Percentiles rank a stretch among this genome's conserved stretches.
phyloP scores from a whole-genome alignment of 2,888 invertebrate species.

The Clistopyga incitator region DNA sequence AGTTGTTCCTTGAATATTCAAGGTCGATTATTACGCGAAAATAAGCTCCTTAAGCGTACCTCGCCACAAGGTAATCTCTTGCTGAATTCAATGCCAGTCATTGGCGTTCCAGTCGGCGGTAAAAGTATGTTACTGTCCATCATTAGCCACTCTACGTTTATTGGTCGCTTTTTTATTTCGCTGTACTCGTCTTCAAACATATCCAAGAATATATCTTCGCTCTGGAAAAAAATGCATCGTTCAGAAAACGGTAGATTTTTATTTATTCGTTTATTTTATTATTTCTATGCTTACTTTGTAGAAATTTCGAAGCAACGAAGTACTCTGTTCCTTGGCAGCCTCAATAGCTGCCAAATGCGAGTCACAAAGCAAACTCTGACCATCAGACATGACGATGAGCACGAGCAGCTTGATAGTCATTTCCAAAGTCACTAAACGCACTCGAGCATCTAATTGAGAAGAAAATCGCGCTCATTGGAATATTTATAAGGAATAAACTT shows the following conservation, averaged over 20 bases:
- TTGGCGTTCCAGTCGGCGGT: conserved; percentile 97
- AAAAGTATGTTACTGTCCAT: conserved; percentile 98
- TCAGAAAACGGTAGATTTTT: not conserved
- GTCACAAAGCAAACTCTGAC: conserved; percentile 88
- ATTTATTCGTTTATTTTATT: not conserved
- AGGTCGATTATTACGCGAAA: not conserved
- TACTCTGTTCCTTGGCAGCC: conserved; percentile 92
- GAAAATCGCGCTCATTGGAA: not conserved
- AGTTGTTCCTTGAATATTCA: not conserved
- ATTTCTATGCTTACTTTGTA: conserved; percentile 88
- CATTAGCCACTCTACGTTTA: conserved; percentile 97
- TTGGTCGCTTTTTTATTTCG: conserved; percentile 93
- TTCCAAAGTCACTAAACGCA: conserved; percentile 96
- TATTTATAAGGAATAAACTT: not conserved
- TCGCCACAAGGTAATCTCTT: conserved; percentile 98
- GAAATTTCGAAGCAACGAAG: conserved; percentile 94
- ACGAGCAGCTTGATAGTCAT: conserved; percentile 92
- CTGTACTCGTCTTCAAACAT: conserved; percentile 99
- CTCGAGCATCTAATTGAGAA: conserved; percentile 89
- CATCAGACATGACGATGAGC: conserved; percentile 87
- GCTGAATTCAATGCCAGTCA: conserved; percentile 97
- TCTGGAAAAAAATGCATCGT: conserved; percentile 83
- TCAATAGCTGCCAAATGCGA: conserved; percentile 89
- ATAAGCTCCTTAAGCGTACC: conserved; percentile 85
- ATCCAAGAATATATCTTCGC: conserved; percentile 98